A percentile compares a stretch with the other conserved stretches of the same genome.
phyloP scores from a whole-genome alignment of 92 coral and sea anemone genomes.

The Parazoanthus swiftii region DNA sequence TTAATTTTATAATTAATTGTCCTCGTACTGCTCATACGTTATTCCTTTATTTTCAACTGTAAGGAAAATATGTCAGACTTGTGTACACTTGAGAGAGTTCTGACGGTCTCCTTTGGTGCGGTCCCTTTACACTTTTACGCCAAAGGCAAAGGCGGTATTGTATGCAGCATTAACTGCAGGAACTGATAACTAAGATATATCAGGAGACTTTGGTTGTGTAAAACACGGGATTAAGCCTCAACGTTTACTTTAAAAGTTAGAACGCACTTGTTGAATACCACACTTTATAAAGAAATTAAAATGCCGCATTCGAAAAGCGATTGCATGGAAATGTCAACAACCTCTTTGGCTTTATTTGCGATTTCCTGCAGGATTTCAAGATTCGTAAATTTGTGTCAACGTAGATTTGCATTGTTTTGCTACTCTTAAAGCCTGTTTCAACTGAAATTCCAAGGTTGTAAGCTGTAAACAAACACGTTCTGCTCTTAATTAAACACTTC shows the following conservation, averaged over 20 bases:
- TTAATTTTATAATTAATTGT: no score
- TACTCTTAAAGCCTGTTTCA: background rate
- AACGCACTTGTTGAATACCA: constrained; percentile 1
- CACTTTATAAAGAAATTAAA: background rate
- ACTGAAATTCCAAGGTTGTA: background rate
- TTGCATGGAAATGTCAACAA: constrained; percentile 2
- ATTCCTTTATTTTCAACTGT: background rate
- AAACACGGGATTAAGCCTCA: background rate
- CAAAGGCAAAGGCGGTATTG: background rate
- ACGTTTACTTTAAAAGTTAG: background rate
- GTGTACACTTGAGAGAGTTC: background rate
- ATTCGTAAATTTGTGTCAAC: background rate
- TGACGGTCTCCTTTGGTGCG: background rate
- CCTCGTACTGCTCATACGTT: background rate
- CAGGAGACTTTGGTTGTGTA: background rate
- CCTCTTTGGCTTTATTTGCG: background rate
- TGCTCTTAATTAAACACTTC: background rate
- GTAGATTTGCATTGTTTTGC: background rate
- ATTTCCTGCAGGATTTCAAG: background rate
- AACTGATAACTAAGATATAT: background rate
- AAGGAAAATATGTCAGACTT: background rate
- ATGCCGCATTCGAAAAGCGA: constrained; percentile 1
- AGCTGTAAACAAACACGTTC: background rate
- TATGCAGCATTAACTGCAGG: background rate
- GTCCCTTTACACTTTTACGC: background rate